Percentiles rank a stretch among this genome's conserved stretches.
These are phyloP conservation scores for Patella depressa DNA, from an alignment of 2,888 invertebrate genomes.

Conservation along the genomic window DNA sequence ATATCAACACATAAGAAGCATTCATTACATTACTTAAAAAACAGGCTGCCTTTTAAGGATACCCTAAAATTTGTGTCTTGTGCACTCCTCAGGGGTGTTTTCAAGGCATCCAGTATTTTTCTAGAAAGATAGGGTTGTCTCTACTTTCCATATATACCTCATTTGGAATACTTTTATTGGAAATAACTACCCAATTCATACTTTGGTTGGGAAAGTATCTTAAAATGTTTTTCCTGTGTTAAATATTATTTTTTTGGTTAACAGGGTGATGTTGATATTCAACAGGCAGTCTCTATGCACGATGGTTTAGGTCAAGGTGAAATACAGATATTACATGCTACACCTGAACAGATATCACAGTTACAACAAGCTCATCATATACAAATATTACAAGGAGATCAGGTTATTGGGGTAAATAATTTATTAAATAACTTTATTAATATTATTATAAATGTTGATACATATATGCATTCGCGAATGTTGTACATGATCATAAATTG, in stretches of 20 bases:
- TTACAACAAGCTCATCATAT: conserved; percentile 69
- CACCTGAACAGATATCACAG: conserved; percentile 71
- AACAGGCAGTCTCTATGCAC: conserved; percentile 54
- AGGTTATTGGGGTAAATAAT: conserved; percentile 61
- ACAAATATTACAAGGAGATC: conserved; percentile 67
- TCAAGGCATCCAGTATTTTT: no score
- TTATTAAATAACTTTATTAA: background rate
- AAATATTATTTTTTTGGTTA: background rate
- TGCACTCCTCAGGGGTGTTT: background rate
- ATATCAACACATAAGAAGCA: no score
- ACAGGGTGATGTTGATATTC: conserved; percentile 48
- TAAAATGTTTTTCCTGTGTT: background rate
- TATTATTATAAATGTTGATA: no score
- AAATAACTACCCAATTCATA: no score
- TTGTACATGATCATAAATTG: no score
- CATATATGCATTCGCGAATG: no score
- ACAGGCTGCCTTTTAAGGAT: no score
- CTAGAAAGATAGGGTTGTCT: no score
- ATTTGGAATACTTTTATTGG: no score
- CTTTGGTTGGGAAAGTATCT: conserved; percentile 1
- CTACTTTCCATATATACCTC: no score
- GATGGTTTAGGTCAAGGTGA: conserved; percentile 61
- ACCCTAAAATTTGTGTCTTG: background rate
- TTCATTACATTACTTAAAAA: no score
- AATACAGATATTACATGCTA: conserved; percentile 71